Percentiles rank a stretch among this genome's conserved stretches.
phyloP scores from a whole-genome alignment of 2,113 vertebrate genomes.

The Marmota monax region DNA sequence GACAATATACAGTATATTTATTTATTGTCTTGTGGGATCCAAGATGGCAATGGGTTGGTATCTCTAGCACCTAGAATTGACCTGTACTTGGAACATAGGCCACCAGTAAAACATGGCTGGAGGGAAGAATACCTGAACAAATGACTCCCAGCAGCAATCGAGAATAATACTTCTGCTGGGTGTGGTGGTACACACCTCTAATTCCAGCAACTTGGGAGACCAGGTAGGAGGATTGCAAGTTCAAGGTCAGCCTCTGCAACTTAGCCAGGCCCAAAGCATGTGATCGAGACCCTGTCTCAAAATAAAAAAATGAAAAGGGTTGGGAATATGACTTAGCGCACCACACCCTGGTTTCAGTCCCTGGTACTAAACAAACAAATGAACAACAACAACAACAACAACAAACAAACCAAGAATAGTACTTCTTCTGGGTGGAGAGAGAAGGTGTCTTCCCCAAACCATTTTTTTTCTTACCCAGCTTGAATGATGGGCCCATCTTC shows the following conservation, averaged over 20 bases:
- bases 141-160: not conserved
- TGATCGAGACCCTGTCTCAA: too few species aligned
- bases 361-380: too few species aligned
- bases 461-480: not conserved
- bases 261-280: too few species aligned
- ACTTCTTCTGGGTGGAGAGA: not conserved
- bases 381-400: too few species aligned
- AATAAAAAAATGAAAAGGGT: too few species aligned
- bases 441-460: not conserved
- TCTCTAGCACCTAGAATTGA: not conserved
- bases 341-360: too few species aligned
- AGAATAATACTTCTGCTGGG: not conserved
- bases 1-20: not conserved
- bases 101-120: not conserved
- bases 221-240: too few species aligned
- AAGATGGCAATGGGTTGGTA: not conserved
- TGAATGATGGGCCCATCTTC: not conserved
- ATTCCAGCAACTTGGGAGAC: too few species aligned
- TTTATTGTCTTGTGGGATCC: not conserved
- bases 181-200: too few species aligned
- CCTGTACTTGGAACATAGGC: not conserved
- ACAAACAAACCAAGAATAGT: too few species aligned
- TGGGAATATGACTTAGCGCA: too few species aligned
- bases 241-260: too few species aligned
- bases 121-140: not conserved